Evolutionary conservation across 2,113 vertebrate genomes (phyloP).

Genomic region (Elephas maximus): DNA sequence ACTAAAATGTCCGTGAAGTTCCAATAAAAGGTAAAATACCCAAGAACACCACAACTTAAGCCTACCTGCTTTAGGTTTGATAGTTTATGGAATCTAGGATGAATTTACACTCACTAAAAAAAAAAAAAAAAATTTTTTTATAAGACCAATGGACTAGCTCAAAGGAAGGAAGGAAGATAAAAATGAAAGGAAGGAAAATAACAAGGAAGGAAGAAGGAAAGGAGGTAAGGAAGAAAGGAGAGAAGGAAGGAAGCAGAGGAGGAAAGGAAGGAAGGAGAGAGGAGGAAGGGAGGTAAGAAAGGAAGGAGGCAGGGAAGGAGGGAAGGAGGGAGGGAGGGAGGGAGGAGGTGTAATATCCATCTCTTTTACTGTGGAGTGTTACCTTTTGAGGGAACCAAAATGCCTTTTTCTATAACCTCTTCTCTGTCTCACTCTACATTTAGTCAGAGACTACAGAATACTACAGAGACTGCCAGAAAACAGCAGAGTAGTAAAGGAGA

Average conservation of each 20-base stretch:
- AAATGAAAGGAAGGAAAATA: too few species aligned
- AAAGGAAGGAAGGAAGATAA: background rate
- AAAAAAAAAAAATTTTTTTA: too few species aligned
- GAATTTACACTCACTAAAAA: background rate
- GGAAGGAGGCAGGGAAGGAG: background rate
- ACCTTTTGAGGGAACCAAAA: background rate
- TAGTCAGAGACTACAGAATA: background rate
- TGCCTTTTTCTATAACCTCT: background rate
- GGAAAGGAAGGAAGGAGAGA: background rate
- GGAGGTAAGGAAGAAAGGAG: background rate
- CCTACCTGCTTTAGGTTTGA: background rate
- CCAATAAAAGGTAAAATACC: background rate
- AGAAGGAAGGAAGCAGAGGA: too few species aligned
- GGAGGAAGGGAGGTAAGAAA: background rate
- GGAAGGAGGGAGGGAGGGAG: background rate
- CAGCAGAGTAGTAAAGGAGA: background rate
- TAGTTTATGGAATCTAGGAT: background rate
- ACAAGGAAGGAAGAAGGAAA: background rate
- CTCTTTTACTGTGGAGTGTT: background rate
- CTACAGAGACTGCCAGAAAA: background rate
- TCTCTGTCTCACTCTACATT: background rate
- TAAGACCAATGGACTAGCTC: background rate
- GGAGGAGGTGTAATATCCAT: background rate
- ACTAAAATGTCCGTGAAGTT: background rate
- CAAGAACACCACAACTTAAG: background rate